Base-by-base conservation (phyloP, 2,797 vertebrate species). In the Thunnus albacares region DNA sequence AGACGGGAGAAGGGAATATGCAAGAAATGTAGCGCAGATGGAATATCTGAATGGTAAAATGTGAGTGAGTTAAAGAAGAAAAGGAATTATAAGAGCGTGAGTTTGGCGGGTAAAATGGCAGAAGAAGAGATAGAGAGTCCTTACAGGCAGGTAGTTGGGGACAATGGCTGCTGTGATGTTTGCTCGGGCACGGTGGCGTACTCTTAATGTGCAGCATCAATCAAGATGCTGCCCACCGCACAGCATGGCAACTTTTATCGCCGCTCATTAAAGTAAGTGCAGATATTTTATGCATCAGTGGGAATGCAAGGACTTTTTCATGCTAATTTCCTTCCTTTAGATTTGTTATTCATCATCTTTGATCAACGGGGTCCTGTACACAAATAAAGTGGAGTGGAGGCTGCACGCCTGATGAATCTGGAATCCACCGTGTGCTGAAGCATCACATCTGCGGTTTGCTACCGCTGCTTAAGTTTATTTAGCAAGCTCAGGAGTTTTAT, bases 231-330 rank as follows among this genome's bases (percentile, higher is more conserved):
- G 83, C 82, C 85, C 73, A 15, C 75, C 66, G 60, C 87, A 76
- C 87, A 77, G 76, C 84, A 14, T 52, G 87, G 75, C 79, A 85
- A 90, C 87, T 87, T 92, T 94, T 92, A 94, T 90, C 79, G 84
- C 76, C 59, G 56, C 93, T 93, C 89, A 93, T 95, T 95, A 95
- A 88, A 93, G 88, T 89, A 94, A 95, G 91, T 92, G 91, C 88
- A 89, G 84, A 91, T 92, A 93, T 93, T 92, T 94, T 92, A 92
- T 93, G 91, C 90, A 85, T 90, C 83, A 63, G 82, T 90, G 90
- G 80, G 84, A 94, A 93, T 82, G 91, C 87, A 74, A 90, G 84
- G 87, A 92, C 84, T 83, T 90, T 92, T 93, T 93, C 83, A 90
- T 90, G 93, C 89, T 93, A 93, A 94, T 93, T 93, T 83, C 68